These are phyloP conservation scores for Spea bombifrons DNA, from an alignment of 2,113 vertebrate genomes.

Conservation along the genomic window DNA sequence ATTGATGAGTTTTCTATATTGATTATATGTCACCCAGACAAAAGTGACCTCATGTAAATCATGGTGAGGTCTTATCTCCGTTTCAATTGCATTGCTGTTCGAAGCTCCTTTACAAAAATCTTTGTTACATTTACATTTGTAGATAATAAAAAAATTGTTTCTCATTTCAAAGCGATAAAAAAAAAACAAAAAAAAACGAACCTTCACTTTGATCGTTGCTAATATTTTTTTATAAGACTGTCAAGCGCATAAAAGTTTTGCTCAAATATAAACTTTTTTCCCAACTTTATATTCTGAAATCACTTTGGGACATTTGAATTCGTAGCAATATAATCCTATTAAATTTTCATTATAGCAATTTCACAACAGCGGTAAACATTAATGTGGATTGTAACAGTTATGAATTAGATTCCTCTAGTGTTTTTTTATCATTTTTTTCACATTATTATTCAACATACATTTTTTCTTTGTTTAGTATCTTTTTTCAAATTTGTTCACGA, in stretches of 20 bases:
- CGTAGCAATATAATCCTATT: background rate
- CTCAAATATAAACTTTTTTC: background rate
- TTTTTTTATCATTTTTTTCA: background rate
- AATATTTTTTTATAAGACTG: background rate
- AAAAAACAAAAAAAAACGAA: too few relatives aligned
- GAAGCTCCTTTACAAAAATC: too few relatives aligned
- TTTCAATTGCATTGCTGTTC: too few relatives aligned
- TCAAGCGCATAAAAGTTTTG: background rate
- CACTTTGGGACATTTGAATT: background rate
- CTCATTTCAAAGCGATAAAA: too few relatives aligned
- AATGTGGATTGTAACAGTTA: slow-evolving; percentile 8
- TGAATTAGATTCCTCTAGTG: background rate
- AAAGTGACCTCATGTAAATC: too few relatives aligned
- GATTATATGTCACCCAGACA: too few relatives aligned
- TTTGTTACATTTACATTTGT: too few relatives aligned
- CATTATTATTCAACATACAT: background rate
- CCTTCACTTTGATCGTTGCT: background rate
- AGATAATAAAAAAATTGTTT: too few relatives aligned
- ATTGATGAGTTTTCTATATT: too few relatives aligned
- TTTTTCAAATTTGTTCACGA: slow-evolving; percentile 33
- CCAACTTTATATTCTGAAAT: background rate
- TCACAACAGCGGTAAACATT: background rate
- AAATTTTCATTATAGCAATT: background rate
- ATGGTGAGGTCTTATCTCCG: too few relatives aligned
- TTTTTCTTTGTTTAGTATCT: slow-evolving; percentile 18